Evolutionary conservation across 2,113 vertebrate genomes (phyloP), one percentile per base, ranked within the genome.

Genomic region (Aplodontia rufa): DNA sequence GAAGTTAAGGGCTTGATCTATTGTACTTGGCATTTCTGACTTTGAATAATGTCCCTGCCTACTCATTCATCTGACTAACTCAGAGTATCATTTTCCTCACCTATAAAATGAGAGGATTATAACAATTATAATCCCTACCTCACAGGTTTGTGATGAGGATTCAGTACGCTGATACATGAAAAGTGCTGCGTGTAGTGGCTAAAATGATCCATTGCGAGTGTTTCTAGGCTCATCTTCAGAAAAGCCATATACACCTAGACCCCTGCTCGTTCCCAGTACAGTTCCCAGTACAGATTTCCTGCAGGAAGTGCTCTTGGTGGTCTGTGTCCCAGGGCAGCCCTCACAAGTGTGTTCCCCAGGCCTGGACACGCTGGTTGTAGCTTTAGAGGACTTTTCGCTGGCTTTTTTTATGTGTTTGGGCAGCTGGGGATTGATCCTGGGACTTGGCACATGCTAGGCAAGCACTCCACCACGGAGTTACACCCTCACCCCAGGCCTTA

Each of bases 11-110:
- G 72, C 87, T 83, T 66, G 24, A 92, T n/a, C 53, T 94, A 2
- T 37, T 81, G 19, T 58, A 80, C 60, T 72, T 58, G 49, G 53
- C 35, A 71, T 53, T 28, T 42, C 60, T 76, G 28, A 49, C 42
- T 94, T 86, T 76, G 71, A 93, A 45, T 42, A 32, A 35, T 40
- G 58, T 14, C 2, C 6, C 47, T 51, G 45, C 71, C 49, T 72
- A 19, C 22, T 64, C 64, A 26, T n/a, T 72, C 90, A 3, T 53
- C 24, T 60, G 49, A 32, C 37, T 62, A 37, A 13, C 45, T 53
- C 58, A 58, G 64, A 40, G 32, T n/a, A 80, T 93, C 85, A 78
- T 55, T 80, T 88, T 87, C 71, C 55, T 94, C 47, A 69, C 80
- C 90, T 85, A 28, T 62, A 71, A 81, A 64, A 89, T 13, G 53